Evolutionary conservation across 2,113 vertebrate species (phyloP), one percentile per base, ranked within the genome.

Genomic region (Isichthys henryi): DNA sequence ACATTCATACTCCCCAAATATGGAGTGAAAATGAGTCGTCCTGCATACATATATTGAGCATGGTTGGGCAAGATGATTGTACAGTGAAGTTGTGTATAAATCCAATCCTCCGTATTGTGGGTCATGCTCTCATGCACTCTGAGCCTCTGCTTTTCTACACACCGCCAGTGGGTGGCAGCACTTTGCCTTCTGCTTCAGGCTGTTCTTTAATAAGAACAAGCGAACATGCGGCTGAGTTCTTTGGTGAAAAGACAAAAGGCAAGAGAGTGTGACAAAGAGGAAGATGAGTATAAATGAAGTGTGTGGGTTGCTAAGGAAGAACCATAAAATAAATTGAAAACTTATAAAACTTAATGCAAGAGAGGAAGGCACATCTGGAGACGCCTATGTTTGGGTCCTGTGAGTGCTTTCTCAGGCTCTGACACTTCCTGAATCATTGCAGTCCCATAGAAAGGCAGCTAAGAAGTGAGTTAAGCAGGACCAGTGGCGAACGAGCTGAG

Each of bases 391-490:
- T 70, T 89, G 90, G 93, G 93, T 93, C 93, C 93, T 92, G 85
- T 6, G 3, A 85, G 86, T 89, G 86, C 87, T 62, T 91, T 88
- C 91, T 89, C 58, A 89, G 89, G 91, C 86, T 89, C 91, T 92
- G 91, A 93, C 92, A 93, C 92, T 93, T 93, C 93, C 93, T 93
- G 93, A 91, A 93, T 86, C 92, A 84, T 70, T 90, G 53, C 89
- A 92, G 89, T 90, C 88, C 87, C 62, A 90, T 56, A 90, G 88
- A 91, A 80, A 89, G 88, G 91, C 88, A 66, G 86, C 74, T 35
- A 84, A 70, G 86, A n/a, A 82, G 43, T 74, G 31, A 83, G 70
- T 84, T 62, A 84, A 23, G 83, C 23, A 80, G 50, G 87, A 82
- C 87, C 58, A 3, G 17, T 39, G 39, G 52, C 58, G 58, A 52